Evolutionary conservation across 2,113 vertebrate genomes (phyloP).

Genomic region (Perccottus glenii): DNA sequence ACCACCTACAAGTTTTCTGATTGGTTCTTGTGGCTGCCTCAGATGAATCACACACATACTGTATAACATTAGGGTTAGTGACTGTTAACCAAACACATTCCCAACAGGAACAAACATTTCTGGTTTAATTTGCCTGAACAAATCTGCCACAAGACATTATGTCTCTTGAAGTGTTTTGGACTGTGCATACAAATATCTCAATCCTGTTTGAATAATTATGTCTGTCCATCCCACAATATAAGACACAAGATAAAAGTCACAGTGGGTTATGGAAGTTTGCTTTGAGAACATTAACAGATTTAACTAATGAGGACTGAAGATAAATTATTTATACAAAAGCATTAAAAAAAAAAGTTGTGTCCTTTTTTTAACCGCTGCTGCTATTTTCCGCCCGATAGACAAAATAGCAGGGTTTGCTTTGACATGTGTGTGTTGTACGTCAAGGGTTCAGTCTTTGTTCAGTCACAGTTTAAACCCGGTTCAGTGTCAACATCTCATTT

Average conservation of each 20-base stretch:
- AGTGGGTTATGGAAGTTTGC: conserved; percentile 29
- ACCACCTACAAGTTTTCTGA: too few relatives aligned
- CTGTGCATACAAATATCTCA: conserved; percentile 7
- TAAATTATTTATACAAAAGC: conserved; percentile 1
- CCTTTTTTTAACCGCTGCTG: too few relatives aligned
- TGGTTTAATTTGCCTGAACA: conserved; percentile 29
- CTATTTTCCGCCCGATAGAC: too few relatives aligned
- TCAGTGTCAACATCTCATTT: conserved; percentile 33
- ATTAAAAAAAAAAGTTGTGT: too few relatives aligned
- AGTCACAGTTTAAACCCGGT: not conserved
- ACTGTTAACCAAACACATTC: conserved; percentile 17
- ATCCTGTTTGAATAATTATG: conserved; percentile 2
- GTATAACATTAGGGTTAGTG: too few relatives aligned
- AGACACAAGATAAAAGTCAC: too few relatives aligned
- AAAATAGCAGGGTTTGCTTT: too few relatives aligned
- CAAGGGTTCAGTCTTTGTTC: too few relatives aligned
- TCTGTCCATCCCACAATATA: conserved; percentile 3
- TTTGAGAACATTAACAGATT: conserved; percentile 15
- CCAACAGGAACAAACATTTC: conserved; percentile 17
- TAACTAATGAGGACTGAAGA: not conserved
- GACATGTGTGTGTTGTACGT: too few relatives aligned
- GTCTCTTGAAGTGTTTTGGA: not conserved
- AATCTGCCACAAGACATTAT: too few relatives aligned
- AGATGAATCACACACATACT: too few relatives aligned
- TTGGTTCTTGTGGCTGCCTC: too few relatives aligned